These are phyloP conservation scores for Sebastes steindachneri DNA, from an alignment of 2,797 vertebrate species.

Conservation along the genomic window DNA sequence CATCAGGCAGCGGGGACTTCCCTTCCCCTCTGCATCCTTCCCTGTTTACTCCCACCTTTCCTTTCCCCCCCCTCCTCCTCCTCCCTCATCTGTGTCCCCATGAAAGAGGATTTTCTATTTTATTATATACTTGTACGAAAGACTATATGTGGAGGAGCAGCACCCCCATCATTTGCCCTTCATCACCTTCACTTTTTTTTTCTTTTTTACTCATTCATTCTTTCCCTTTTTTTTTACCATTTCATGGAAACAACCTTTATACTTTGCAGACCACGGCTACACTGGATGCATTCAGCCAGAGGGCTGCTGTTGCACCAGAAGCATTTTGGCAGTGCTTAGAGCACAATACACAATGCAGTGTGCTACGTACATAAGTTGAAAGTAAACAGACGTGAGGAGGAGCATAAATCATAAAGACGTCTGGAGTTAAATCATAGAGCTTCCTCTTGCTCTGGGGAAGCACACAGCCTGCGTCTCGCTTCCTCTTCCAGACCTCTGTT, in stretches of 20 bases:
- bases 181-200: not conserved
- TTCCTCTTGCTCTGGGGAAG: not conserved
- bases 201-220: not conserved
- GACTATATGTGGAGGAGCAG: not conserved
- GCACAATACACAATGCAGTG: not conserved
- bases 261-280: not conserved
- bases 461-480: not conserved
- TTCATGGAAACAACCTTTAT: not conserved
- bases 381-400: not conserved
- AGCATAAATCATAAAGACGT: not conserved
- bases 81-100: slow-evolving; percentile 2
- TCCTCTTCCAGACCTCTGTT: not conserved
- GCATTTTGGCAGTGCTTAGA: not conserved
- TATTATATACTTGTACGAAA: not conserved
- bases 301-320: not conserved
- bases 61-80: not conserved
- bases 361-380: not conserved
- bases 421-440: not conserved
- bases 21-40: slow-evolving; percentile 65
- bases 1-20: slow-evolving; percentile 56
- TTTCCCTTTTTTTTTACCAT: not conserved
- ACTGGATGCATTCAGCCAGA: not conserved
- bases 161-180: not conserved
- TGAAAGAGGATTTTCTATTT: not conserved
- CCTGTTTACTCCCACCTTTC: slow-evolving; percentile 46